Conservation (phyloP, 1,140 invertebrate genomes). For the Drosophila pallidifrons region DNA sequence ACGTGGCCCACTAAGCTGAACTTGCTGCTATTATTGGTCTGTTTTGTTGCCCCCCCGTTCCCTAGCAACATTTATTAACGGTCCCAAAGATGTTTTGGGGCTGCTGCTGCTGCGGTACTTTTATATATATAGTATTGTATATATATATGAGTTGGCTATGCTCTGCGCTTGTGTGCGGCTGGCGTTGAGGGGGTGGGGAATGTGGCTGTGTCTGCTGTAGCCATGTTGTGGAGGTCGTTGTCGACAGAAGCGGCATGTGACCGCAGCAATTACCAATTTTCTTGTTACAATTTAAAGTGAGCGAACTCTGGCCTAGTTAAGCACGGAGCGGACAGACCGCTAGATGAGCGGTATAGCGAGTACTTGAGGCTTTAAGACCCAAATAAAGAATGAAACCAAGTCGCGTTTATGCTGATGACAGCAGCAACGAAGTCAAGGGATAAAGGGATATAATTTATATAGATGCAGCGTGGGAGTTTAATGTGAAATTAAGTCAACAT, state of each 20-base stretch:
- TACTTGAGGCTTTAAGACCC: constrained; percentile 18
- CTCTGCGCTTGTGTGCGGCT: not conserved
- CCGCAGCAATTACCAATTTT: constrained; percentile 80
- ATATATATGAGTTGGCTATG: constrained; percentile 6
- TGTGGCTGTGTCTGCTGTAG: constrained; percentile 6
- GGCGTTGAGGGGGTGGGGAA: not conserved
- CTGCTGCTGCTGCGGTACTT: constrained; percentile 59
- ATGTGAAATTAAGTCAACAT: no score
- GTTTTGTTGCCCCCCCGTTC: constrained; percentile 35
- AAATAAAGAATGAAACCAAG: constrained; percentile 33
- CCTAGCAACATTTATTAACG: constrained; percentile 37
- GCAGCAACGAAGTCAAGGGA: constrained; percentile 28
- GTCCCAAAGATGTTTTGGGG: constrained; percentile 67
- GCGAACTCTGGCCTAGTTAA: constrained; percentile 12
- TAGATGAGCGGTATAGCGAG: not conserved
- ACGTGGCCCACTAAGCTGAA: constrained; percentile 48
- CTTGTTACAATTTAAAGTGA: constrained; percentile 71
- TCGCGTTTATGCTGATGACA: constrained; percentile 67
- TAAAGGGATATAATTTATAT: not conserved
- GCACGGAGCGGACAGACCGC: not conserved
- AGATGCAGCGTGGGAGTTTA: no score
- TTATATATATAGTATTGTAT: constrained; percentile 21
- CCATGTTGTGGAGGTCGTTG: constrained; percentile 35
- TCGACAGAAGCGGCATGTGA: constrained; percentile 49
- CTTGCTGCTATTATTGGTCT: constrained; percentile 48